These are phyloP conservation scores for Sebastes iracundus DNA, from an alignment of 2,797 vertebrate species.

Conservation along the genomic window DNA sequence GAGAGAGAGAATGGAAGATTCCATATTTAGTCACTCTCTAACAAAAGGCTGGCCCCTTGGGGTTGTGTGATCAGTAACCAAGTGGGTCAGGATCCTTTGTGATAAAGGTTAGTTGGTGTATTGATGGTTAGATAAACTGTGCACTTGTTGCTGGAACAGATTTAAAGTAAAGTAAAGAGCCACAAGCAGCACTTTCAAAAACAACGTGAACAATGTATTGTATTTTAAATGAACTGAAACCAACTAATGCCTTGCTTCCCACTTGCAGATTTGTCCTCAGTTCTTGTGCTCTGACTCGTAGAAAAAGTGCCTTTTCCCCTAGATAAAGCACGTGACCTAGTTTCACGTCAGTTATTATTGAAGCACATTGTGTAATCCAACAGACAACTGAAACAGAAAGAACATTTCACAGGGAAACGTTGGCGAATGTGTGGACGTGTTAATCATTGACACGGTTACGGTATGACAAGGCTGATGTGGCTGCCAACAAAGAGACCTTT, in stretches of 20 bases:
- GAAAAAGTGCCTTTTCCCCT: not conserved
- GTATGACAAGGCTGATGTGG: not conserved
- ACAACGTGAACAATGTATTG: not conserved
- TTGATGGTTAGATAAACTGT: not conserved
- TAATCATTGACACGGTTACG: slow-evolving; percentile 16
- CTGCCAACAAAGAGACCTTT: not conserved
- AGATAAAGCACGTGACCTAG: not conserved
- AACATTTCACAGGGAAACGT: not conserved
- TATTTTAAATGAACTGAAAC: slow-evolving; percentile 22
- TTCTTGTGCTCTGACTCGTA: not conserved
- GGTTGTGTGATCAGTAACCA: slow-evolving; percentile 10
- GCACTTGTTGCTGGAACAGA: not conserved
- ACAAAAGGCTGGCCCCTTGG: not conserved
- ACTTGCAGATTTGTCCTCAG: not conserved
- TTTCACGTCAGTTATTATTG: not conserved
- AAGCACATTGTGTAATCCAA: not conserved
- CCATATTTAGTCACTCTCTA: slow-evolving; percentile 7
- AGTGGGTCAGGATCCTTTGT: slow-evolving; percentile 8
- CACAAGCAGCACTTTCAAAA: not conserved
- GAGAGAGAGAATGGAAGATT: not conserved
- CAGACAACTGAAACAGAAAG: slow-evolving; percentile 39
- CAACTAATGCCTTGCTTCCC: not conserved
- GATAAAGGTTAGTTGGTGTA: not conserved
- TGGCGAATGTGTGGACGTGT: not conserved
- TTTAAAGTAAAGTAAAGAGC: not conserved